These are phyloP conservation scores for Tauraco hartlaubi DNA, from an alignment of 2,797 vertebrate species.

Conservation along the genomic window DNA sequence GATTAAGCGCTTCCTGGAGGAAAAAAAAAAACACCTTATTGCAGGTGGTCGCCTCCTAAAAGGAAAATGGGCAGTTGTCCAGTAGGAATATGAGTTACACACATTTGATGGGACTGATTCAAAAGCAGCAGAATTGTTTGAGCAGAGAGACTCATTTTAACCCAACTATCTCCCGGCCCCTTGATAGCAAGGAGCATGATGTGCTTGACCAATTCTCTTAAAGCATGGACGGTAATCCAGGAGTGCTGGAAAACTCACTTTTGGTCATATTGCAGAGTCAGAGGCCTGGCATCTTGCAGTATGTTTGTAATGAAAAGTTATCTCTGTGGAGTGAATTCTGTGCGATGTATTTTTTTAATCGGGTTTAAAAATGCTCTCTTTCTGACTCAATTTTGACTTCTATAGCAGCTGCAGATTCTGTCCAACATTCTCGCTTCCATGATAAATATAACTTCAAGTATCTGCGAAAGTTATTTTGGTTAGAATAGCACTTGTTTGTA, in stretches of 20 bases:
- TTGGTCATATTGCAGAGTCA: neutral
- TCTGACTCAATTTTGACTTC: conserved; percentile 2
- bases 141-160: neutral
- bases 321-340: neutral
- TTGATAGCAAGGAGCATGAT: neutral
- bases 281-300: neutral
- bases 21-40: neutral
- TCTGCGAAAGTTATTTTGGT: conserved; percentile 28
- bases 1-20: neutral
- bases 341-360: neutral
- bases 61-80: neutral
- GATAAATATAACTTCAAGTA: conserved; percentile 14
- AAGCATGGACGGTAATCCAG: neutral
- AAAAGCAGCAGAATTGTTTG: neutral
- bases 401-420: neutral
- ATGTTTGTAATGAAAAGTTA: conserved; percentile 3
- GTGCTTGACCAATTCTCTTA: neutral
- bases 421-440: neutral
- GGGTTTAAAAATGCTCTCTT: neutral
- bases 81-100: neutral
- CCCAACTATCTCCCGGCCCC: neutral
- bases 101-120: neutral
- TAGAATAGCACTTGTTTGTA: neutral
- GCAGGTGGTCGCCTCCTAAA: neutral
- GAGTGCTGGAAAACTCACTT: neutral